Conservation (phyloP, 1,140 invertebrate species). For the Tribolium castaneum region DNA sequence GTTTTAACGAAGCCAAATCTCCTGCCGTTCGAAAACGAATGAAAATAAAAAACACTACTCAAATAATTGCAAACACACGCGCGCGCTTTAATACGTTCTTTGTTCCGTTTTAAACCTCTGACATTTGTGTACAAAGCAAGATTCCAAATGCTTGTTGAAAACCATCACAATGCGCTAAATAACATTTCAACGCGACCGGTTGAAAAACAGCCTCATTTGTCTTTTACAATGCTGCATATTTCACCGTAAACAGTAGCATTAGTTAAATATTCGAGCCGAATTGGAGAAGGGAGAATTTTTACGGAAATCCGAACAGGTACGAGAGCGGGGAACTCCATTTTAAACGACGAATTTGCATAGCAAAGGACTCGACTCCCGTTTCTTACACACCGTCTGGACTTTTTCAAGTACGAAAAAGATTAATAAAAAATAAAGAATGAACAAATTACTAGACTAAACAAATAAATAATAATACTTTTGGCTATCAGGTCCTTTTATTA, state of each 20-base stretch:
- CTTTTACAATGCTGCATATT: conserved; percentile 34
- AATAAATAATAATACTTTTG: too few relatives aligned
- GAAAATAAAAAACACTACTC: conserved; percentile 20
- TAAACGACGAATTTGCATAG: conserved; percentile 21
- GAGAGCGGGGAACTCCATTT: not conserved
- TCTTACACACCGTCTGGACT: conserved; percentile 6
- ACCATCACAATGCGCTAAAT: conserved; percentile 38
- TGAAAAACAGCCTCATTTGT: conserved; percentile 40
- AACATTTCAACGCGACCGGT: conserved; percentile 27
- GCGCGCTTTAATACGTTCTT: conserved; percentile 29
- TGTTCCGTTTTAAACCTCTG: conserved; percentile 34
- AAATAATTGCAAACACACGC: conserved; percentile 34
- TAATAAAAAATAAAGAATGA: too few relatives aligned
- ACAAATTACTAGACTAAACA: too few relatives aligned
- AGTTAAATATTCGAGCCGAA: conserved; percentile 35
- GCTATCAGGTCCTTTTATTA: too few relatives aligned
- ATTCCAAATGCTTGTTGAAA: conserved; percentile 36
- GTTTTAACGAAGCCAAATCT: conserved; percentile 30
- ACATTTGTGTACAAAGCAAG: conserved; percentile 36
- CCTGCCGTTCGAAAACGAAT: conserved; percentile 20
- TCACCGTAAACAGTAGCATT: conserved; percentile 30
- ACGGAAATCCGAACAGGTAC: conserved; percentile 12
- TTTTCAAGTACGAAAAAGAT: too few relatives aligned
- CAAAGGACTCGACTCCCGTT: not conserved
- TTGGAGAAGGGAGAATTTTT: conserved; percentile 7